Conservation (phyloP, 2,797 vertebrate species). For the Pantherophis vulpinus region DNA sequence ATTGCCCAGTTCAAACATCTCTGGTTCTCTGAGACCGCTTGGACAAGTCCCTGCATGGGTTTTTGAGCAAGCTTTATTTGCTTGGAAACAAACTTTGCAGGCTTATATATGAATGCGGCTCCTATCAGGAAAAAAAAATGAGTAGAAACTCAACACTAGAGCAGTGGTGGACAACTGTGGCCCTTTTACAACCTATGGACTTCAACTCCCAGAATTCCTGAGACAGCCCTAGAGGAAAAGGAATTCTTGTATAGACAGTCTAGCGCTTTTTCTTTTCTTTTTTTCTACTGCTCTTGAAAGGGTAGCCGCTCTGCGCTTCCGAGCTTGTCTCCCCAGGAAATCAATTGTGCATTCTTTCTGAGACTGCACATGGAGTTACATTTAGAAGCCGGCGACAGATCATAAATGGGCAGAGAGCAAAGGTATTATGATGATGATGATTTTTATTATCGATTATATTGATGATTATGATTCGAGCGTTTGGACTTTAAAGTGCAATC, state of each 20-base stretch:
- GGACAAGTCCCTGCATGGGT: background rate
- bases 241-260: background rate
- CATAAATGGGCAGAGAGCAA: background rate
- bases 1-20: background rate
- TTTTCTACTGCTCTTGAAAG: background rate
- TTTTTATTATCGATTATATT: background rate
- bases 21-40: background rate
- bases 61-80: background rate
- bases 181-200: too few species aligned
- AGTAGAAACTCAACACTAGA: background rate
- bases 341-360: too few species aligned
- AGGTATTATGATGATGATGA: background rate
- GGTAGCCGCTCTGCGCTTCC: background rate
- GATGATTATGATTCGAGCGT: background rate
- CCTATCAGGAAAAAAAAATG: background rate
- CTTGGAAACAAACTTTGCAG: background rate
- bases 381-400: accelerated
- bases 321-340: slow-evolving; percentile 5
- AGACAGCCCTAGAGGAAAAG: background rate
- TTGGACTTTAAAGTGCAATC: background rate
- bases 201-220: too few species aligned
- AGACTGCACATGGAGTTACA: background rate
- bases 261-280: background rate
- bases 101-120: background rate
- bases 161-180: too few species aligned